Percentiles rank a stretch among this genome's conserved stretches.
These are phyloP conservation scores for Pantherophis alleghaniensis DNA, from an alignment of 2,797 vertebrate genomes.

Conservation along the genomic window DNA sequence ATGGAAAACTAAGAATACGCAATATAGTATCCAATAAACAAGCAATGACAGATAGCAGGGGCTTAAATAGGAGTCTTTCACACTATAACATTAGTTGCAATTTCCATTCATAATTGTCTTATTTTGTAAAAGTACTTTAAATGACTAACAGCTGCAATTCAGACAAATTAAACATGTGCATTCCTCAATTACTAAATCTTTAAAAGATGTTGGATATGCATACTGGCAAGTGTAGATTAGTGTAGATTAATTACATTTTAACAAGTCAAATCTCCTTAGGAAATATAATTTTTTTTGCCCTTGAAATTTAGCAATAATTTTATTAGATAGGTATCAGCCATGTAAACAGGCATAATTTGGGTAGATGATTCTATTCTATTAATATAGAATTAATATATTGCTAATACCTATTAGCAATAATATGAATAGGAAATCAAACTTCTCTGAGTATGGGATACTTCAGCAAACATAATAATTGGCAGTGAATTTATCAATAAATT, in stretches of 20 bases:
- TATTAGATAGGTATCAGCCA: background rate
- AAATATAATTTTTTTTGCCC: background rate
- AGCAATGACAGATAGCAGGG: background rate
- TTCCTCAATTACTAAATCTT: background rate
- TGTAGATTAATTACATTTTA: background rate
- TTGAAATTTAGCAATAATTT: background rate
- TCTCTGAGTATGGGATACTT: background rate
- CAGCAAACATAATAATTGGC: background rate
- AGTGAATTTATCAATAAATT: background rate
- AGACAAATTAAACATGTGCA: background rate
- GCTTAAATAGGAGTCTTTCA: background rate
- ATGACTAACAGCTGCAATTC: background rate
- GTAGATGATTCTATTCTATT: background rate
- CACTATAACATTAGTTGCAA: background rate
- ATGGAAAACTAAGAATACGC: background rate
- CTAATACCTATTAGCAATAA: background rate
- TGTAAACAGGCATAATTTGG: background rate
- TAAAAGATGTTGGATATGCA: background rate
- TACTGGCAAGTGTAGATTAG: background rate
- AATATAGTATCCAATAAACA: background rate
- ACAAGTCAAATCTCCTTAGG: background rate
- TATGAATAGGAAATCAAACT: background rate
- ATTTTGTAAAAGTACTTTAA: background rate
- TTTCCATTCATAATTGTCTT: background rate
- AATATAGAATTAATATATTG: background rate